Conservation (phyloP, 2,888 invertebrate genomes). For the Caenorhabditis sp. region DNA sequence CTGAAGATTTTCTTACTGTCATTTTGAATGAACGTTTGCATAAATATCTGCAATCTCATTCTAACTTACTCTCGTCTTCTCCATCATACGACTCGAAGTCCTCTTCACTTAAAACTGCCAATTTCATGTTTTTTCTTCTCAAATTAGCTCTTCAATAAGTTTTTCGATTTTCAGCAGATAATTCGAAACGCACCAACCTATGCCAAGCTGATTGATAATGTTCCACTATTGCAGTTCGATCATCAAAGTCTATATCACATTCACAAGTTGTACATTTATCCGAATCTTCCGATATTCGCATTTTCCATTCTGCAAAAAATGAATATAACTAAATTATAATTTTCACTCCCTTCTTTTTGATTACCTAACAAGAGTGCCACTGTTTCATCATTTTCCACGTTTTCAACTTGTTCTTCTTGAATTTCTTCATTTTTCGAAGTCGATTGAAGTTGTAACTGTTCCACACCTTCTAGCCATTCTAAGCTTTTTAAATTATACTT, state of each 20-base stretch:
- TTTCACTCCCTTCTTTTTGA: too few species aligned
- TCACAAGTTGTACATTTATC: slow-evolving; percentile 42
- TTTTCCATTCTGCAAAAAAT: slow-evolving; percentile 35
- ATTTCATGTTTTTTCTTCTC: slow-evolving; percentile 21
- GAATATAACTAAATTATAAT: too few species aligned
- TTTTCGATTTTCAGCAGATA: neutral
- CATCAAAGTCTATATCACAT: slow-evolving; percentile 29
- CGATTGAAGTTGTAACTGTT: slow-evolving; percentile 14
- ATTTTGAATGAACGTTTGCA: neutral
- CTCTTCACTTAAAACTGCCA: slow-evolving; percentile 39
- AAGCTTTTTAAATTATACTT: slow-evolving; percentile 22
- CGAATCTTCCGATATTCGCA: slow-evolving; percentile 31
- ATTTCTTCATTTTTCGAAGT: slow-evolving; percentile 5
- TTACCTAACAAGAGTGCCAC: slow-evolving; percentile 28
- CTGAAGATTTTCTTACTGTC: neutral
- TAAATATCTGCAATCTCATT: too few species aligned
- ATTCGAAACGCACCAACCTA: slow-evolving; percentile 9
- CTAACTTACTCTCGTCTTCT: neutral
- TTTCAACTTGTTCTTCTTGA: slow-evolving; percentile 7
- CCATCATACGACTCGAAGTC: slow-evolving; percentile 38
- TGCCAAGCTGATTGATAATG: slow-evolving; percentile 48
- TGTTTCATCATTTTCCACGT: slow-evolving; percentile 16
- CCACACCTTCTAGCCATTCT: slow-evolving; percentile 29
- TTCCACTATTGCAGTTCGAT: slow-evolving; percentile 33
- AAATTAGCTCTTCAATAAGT: slow-evolving; percentile 29